These are phyloP conservation scores for Urocynchramus pylzowi DNA, from an alignment of 2,113 vertebrate genomes.

Conservation along the genomic window DNA sequence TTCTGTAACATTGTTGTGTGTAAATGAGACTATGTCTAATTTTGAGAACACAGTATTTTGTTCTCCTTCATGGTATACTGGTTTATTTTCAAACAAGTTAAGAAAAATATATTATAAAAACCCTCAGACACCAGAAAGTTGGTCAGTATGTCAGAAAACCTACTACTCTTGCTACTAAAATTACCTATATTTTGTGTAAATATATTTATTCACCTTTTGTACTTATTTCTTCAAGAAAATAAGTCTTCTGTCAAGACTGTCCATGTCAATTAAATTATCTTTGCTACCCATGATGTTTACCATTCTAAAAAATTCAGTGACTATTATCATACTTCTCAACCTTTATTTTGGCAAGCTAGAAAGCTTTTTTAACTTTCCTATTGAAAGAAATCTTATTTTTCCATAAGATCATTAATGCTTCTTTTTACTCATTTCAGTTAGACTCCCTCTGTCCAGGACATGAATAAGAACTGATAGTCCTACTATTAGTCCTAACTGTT, in stretches of 20 bases:
- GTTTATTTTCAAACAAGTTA: neutral
- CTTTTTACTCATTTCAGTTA: neutral
- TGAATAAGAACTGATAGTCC: neutral
- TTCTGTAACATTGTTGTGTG: neutral
- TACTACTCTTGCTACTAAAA: neutral
- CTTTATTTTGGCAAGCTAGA: neutral
- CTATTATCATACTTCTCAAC: neutral
- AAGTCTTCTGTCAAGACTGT: neutral
- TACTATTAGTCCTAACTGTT: neutral
- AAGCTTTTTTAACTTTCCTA: neutral
- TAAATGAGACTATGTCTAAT: neutral
- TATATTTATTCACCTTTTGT: neutral
- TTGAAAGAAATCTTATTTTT: neutral
- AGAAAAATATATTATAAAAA: neutral
- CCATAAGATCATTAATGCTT: neutral
- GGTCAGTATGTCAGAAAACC: neutral
- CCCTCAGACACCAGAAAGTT: accelerated
- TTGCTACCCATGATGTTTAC: neutral
- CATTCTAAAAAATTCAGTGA: neutral
- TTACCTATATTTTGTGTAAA: neutral
- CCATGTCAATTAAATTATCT: neutral
- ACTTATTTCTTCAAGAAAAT: neutral
- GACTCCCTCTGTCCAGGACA: neutral
- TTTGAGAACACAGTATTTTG: neutral
- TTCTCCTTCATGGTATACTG: neutral